Conservation (phyloP, 2,113 vertebrate genomes). For the Orycteropus afer region DNA sequence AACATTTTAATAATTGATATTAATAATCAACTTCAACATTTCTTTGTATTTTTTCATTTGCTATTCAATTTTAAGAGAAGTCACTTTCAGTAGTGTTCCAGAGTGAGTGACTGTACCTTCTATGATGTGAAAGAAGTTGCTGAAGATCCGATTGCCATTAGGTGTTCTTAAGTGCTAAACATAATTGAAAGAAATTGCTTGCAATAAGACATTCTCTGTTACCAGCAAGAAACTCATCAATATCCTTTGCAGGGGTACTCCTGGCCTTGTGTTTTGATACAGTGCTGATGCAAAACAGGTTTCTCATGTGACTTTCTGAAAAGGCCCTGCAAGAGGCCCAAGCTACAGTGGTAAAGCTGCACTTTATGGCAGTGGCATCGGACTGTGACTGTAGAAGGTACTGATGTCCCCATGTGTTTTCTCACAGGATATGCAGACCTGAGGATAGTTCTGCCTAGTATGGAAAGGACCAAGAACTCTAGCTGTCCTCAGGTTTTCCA, state of each 20-base stretch:
- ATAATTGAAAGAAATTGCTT: conserved; percentile 75
- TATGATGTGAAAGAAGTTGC: conserved; percentile 83
- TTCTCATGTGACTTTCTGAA: conserved; percentile 65
- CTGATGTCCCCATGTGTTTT: conserved; percentile 63
- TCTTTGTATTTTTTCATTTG: conserved; percentile 83
- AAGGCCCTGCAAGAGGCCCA: conserved; percentile 76
- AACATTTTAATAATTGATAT: conserved; percentile 91
- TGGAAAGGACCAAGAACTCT: conserved; percentile 79
- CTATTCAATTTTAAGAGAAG: conserved; percentile 85
- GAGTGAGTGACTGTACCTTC: conserved; percentile 83
- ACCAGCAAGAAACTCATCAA: neutral
- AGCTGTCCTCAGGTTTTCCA: conserved; percentile 63
- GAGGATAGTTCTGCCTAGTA: conserved; percentile 79
- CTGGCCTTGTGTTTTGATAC: neutral
- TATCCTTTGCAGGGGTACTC: neutral
- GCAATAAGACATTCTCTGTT: conserved; percentile 58
- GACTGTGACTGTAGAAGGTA: conserved; percentile 44
- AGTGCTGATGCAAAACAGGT: neutral
- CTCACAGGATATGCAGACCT: conserved; percentile 70
- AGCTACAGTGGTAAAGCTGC: conserved; percentile 56
- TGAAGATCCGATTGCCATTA: conserved; percentile 78
- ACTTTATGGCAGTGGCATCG: conserved; percentile 69
- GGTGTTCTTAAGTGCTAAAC: conserved; percentile 81
- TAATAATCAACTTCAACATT: conserved; percentile 90
- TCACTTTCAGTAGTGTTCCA: conserved; percentile 87